Base-by-base conservation (phyloP, 2,888 invertebrate genomes). In the Epinotia nisella region DNA sequence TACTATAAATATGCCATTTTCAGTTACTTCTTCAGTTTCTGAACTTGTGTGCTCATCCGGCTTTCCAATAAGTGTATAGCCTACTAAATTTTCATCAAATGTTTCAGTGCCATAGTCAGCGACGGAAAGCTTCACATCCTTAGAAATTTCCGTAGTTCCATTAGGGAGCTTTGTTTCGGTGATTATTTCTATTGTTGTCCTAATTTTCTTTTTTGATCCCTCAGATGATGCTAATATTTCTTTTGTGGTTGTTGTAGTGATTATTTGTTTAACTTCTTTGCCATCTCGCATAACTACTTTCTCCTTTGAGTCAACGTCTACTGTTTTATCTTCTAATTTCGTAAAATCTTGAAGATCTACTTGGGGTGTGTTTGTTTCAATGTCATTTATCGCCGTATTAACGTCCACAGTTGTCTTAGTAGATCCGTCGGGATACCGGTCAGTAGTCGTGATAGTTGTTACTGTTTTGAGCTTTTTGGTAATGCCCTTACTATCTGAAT, bases 91-190 rank as follows among this genome's bases (percentile, higher is more conserved):
- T 77, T 91, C 90, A 65, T 87, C 87, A 74, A 90, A 80, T 7
- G 82, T 77, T 75, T 91, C 88, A 17, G 80, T 78, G 45, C 84
- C 84, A 75, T 85, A 88, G 78, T 93, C 92, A 66, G 89, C 83
- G 15, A 94, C 78, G 2, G 90, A 89, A 39, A 93, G 87, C 85
- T 88, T 91, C 0, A 92, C 82, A 76, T 94, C 91, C 79, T 90
- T 93, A 5, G 89, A 87, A 1, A 92, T 83, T 87, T 94, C 92
- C 29, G 84, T 87, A 9, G 84, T 83, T 56, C 92, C 93, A 76
- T 85, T 86, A 1, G 90, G 87, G 64, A 90, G 78, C 73, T 84
- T 83, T 24, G 90, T 88, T 79, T 91, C 89, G 61, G 88, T 90
- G 0, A 88, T 78, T 39, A 85, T 89, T 83, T 92, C 90, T 51